A percentile compares a stretch with the other conserved stretches of the same genome.
phyloP scores from a whole-genome alignment of 2,797 vertebrate genomes.

The Lacerta viridis region DNA sequence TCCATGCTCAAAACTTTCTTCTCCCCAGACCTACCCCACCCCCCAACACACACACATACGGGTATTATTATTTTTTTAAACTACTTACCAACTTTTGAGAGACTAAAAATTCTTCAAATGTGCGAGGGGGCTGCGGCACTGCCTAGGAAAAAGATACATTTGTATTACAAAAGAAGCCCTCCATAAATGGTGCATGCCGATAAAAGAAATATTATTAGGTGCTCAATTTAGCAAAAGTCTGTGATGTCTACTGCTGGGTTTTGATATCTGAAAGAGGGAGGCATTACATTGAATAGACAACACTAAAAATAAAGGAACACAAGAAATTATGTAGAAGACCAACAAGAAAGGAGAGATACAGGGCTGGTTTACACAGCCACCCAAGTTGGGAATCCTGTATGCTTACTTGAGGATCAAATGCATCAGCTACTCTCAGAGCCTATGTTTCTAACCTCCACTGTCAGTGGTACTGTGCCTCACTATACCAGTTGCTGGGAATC shows the following conservation, averaged over 20 bases:
- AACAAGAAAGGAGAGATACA: neutral
- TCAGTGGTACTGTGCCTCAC: too few relatives aligned
- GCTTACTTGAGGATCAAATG: neutral
- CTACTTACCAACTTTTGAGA: constrained; percentile 69
- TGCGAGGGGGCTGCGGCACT: constrained; percentile 56
- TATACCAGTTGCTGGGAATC: too few relatives aligned
- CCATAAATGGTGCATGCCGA: neutral
- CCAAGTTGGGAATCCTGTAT: neutral
- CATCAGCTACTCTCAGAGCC: neutral
- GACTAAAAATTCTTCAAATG: constrained; percentile 70
- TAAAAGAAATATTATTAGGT: constrained; percentile 9
- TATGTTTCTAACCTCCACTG: neutral
- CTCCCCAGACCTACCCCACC: too few relatives aligned
- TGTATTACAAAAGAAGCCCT: neutral
- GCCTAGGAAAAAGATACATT: constrained; percentile 52
- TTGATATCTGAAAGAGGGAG: neutral
- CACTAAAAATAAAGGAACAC: neutral
- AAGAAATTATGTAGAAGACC: neutral
- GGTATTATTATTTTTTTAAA: constrained; percentile 36
- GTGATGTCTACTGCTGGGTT: neutral
- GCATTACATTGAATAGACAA: neutral
- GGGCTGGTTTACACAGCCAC: neutral
- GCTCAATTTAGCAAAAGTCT: neutral
- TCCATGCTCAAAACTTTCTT: constrained; percentile 20
- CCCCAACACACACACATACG: neutral